phyloP scores from a whole-genome alignment of 2,113 vertebrate species.

The Opisthocomus hoazin region DNA sequence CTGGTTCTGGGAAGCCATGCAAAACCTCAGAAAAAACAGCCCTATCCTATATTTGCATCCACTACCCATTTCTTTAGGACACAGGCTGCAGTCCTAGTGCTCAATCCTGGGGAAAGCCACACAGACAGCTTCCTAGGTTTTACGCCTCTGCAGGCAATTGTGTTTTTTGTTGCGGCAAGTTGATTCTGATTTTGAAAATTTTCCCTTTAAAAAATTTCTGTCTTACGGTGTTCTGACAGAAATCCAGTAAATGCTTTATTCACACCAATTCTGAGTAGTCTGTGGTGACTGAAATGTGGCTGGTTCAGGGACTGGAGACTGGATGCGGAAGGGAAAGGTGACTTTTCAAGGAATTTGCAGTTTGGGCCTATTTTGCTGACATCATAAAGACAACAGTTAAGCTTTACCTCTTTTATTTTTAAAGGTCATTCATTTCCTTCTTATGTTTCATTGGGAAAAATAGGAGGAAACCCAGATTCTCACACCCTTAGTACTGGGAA shows the following conservation, averaged over 20 bases:
- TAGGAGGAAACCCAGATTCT: conserved; percentile 36
- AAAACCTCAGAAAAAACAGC: neutral
- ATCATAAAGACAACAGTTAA: conserved; percentile 13
- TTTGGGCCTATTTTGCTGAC: neutral
- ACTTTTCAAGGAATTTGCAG: neutral
- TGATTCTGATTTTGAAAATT: neutral
- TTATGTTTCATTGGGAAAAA: conserved; percentile 24
- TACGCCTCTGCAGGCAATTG: neutral
- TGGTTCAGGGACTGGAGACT: neutral
- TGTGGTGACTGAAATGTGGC: neutral
- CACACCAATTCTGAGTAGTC: neutral
- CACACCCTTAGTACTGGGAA: neutral
- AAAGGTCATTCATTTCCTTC: conserved; percentile 22
- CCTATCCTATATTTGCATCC: neutral
- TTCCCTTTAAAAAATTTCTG: neutral
- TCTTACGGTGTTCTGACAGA: neutral
- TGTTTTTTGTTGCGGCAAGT: neutral
- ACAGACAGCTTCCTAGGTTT: neutral
- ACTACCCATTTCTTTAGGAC: neutral
- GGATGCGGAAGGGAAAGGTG: neutral
- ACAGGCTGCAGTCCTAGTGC: neutral
- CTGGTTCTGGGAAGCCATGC: neutral
- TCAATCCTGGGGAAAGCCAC: neutral
- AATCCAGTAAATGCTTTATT: neutral
- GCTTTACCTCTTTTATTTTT: neutral